Evolutionary conservation across 2,797 vertebrate genomes (phyloP), one percentile per base, ranked within the genome.

Genomic region (Sibirionetta formosa): DNA sequence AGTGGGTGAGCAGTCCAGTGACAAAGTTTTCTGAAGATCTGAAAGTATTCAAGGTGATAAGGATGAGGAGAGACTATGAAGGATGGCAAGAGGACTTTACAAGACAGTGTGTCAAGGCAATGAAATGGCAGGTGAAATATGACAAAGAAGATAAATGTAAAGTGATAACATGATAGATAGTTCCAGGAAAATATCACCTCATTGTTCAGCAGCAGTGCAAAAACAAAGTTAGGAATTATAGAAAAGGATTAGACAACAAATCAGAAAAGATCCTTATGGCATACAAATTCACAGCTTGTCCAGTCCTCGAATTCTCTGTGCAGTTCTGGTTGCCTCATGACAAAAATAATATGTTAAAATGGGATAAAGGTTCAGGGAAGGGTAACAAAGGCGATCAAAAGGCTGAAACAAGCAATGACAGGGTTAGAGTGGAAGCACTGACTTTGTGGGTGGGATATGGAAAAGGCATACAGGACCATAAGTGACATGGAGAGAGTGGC

Each of bases 41-140:
- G 46, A 77, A 79, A 22, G 44, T 70, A 82, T 87, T 90, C 68
- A 89, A 86, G 60, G 48, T 63, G 66, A 51, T 75, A 57, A 78
- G 16, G 27, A 90, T 38, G 35, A 95, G 11, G 51, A 88, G 14
- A 88, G 50, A 76, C 38, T 86, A 83, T 66, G 66, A 90, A 93
- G 77, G 60, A 90, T 73, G 77, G 73, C 76, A 88, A 50, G 88
- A 95, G 35, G 54, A 69, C 66, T 80, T 92, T 22, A 73, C 13
- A 88, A 60, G 78, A 82, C 68, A 95, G 72, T 11, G 20, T 38
- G 54, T 81, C 82, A 85, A 77, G 44, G 86, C 44, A 93, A 77
- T 90, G 91, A 92, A 87, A 96, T 57, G 29, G 44, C 57, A 94
- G 36, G 64, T 89, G 69, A 87, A 89, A 57, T 60, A 73, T 24